Evolutionary conservation across 2,113 vertebrate species (phyloP), one percentile per base, ranked within the genome.

Genomic region (Merops nubicus): DNA sequence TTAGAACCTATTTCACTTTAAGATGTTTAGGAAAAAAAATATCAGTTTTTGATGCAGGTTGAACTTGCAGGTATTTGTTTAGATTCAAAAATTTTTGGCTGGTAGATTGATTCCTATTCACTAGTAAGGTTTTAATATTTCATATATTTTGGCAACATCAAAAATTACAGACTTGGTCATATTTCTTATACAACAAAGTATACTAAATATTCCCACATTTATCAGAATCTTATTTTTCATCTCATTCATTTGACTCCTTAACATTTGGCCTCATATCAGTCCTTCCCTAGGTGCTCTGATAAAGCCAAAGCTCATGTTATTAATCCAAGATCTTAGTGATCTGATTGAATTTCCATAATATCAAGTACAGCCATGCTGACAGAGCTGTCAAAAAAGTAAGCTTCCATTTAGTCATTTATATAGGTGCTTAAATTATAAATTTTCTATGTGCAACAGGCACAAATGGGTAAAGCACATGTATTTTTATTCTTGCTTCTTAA

Each of bases 341-440:
- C 47, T 68, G 43, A 72, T 59, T 18, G 67, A 83, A 95, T 95
- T 92, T 95, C 91, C 29, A 22, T 89, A 85, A 74, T 42, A 79
- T 43, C 48, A 75, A 42, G 34, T 73, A 42, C 31, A 85, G 40
- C 15, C 14, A 8, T 80, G 31, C 47, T 91, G 86, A 79, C 53
- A 91, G 42, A 89, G 34, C 11, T 25, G 40, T 38, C 14, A 65
- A 65, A 34, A 88, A 78, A 73, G 1, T 34, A 89, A 89, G 16
- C 29, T 90, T 53, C 13, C 33, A 70, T 64, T 84, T 67, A 64
- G 21, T 80, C n/a, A 31, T 18, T 53, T 73, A 16, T n/a, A 53
- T 68, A n/a, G n/a, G n/a, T n/a, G n/a, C n/a, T n/a, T n/a, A n/a
- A n/a, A n/a, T n/a, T n/a, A n/a, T n/a, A n/a, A n/a, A n/a, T n/a